Evolutionary conservation across 2,888 invertebrate species (phyloP).

Genomic region (Teleiodes luculella): DNA sequence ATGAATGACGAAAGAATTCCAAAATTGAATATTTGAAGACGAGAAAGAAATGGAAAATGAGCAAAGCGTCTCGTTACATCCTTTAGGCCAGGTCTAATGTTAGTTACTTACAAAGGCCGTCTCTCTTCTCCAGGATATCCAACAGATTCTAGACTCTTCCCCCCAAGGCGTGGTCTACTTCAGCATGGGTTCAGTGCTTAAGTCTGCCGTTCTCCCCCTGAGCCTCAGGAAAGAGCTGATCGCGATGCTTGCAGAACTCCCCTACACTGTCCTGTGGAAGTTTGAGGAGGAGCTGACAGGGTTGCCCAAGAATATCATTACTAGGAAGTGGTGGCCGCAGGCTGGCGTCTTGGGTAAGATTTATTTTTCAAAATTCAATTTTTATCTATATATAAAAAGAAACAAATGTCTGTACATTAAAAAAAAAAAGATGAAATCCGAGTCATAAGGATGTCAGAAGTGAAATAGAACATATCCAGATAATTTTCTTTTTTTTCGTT

Average conservation of each 20-base stretch:
- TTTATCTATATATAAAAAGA: no score
- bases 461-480: no score
- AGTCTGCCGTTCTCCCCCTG: slow-evolving; percentile 34
- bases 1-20: no score
- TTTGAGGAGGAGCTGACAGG: slow-evolving; percentile 57
- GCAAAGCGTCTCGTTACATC: no score
- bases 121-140: slow-evolving; percentile 41
- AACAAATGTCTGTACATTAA: no score
- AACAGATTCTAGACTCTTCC: slow-evolving; percentile 48
- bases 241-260: slow-evolving; percentile 38
- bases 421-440: neutral
- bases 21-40: no score
- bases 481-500: no score
- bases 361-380: neutral
- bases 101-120: neutral
- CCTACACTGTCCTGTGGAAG: slow-evolving; percentile 72
- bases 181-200: slow-evolving; percentile 57
- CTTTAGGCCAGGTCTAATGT: neutral
- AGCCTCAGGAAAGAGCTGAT: slow-evolving; percentile 35
- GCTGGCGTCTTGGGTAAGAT: slow-evolving; percentile 65
- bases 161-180: slow-evolving; percentile 56
- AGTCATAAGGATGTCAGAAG: neutral
- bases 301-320: slow-evolving; percentile 61
- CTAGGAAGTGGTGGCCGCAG: slow-evolving; percentile 74
- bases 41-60: no score